These are phyloP conservation scores for Noturus placidus DNA, from an alignment of 2,113 vertebrate genomes.

Conservation along the genomic window DNA sequence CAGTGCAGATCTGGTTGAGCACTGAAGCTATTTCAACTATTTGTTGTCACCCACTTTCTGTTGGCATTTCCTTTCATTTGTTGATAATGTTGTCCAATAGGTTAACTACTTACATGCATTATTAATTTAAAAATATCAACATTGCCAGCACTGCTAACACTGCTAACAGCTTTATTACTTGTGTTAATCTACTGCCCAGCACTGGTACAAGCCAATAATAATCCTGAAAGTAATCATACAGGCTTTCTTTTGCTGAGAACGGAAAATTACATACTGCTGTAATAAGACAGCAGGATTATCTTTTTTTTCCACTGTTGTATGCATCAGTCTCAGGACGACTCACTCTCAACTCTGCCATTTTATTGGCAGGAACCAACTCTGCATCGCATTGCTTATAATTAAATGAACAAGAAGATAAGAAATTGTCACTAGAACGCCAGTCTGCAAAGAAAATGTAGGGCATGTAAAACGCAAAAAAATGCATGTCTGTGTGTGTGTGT, in stretches of 20 bases:
- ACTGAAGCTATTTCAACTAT: background rate
- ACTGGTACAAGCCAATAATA: background rate
- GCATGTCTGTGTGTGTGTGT: background rate
- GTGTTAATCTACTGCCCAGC: background rate
- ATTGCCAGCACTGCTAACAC: background rate
- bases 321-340: slow-evolving; percentile 22
- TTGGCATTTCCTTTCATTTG: background rate
- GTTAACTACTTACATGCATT: background rate
- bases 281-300: slow-evolving; percentile 4
- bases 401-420: slow-evolving; percentile 8
- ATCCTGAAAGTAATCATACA: background rate
- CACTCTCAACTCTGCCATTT: slow-evolving; percentile 16
- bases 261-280: background rate
- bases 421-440: background rate
- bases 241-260: background rate
- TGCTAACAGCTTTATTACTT: background rate
- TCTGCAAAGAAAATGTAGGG: slow-evolving; percentile 5
- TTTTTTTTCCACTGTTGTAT: background rate
- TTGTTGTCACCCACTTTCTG: background rate
- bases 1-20: background rate
- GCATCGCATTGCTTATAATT: background rate
- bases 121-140: background rate
- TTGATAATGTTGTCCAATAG: background rate
- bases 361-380: slow-evolving; percentile 26
- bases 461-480: background rate